Evolutionary conservation across 1,140 invertebrate species (phyloP).

Genomic region (Ceratina japonica): DNA sequence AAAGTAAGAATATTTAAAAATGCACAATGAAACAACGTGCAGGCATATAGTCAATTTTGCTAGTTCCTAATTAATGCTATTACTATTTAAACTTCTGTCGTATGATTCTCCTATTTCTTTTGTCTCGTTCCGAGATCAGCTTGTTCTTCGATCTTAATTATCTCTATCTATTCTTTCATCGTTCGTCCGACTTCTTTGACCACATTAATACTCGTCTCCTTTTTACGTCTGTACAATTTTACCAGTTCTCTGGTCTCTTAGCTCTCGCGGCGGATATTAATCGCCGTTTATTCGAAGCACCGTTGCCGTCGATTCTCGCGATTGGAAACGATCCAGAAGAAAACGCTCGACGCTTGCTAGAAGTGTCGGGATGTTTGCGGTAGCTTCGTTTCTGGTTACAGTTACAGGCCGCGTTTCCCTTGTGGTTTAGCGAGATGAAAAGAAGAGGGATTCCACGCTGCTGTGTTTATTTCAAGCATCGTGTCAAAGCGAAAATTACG

Average conservation of each 20-base stretch:
- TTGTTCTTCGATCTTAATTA: not conserved
- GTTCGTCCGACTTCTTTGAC: not conserved
- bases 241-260: no score
- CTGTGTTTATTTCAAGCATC: not conserved
- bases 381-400: conserved; percentile 1
- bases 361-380: not conserved
- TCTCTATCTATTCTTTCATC: not conserved
- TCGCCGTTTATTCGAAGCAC: not conserved
- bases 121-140: not conserved
- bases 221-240: not conserved
- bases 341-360: not conserved
- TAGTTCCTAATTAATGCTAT: not conserved
- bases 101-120: not conserved
- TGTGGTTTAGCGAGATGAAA: conserved; percentile 10
- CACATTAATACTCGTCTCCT: not conserved
- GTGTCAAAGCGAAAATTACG: not conserved
- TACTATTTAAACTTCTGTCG: not conserved
- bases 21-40: no score
- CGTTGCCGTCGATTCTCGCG: not conserved
- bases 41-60: no score
- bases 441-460: not conserved
- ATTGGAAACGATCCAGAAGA: not conserved
- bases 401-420: not conserved
- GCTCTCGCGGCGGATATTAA: not conserved
- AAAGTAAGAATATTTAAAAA: no score